Evolutionary conservation across 2,888 invertebrate species (phyloP).

Genomic region (Cantharis flavilabris): DNA sequence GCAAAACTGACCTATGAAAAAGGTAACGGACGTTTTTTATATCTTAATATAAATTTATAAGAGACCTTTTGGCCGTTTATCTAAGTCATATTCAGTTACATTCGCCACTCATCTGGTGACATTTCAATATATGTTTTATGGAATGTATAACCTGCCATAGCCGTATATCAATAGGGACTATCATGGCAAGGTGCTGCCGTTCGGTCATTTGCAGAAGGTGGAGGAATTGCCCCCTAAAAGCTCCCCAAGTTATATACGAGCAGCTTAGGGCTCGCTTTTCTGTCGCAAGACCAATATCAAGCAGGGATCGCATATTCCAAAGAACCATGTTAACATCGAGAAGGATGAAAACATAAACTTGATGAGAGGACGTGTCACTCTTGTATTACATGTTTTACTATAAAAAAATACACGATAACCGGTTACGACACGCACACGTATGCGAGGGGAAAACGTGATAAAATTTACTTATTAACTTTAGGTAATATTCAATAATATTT

Average conservation of each 20-base stretch:
- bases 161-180: slow-evolving; percentile 55
- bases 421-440: slow-evolving; percentile 9
- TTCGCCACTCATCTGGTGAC: slow-evolving; percentile 47
- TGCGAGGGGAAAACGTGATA: slow-evolving; percentile 16
- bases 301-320: slow-evolving; percentile 31
- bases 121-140: slow-evolving; percentile 56
- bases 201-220: slow-evolving; percentile 36
- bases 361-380: slow-evolving; percentile 29
- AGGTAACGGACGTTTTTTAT: slow-evolving; percentile 13
- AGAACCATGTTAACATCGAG: slow-evolving; percentile 30
- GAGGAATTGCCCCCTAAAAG: slow-evolving; percentile 25
- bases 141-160: slow-evolving; percentile 53
- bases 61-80: slow-evolving; percentile 38
- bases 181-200: slow-evolving; percentile 54
- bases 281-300: slow-evolving; percentile 29
- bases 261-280: slow-evolving; percentile 30
- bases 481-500: not conserved
- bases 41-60: slow-evolving; percentile 38
- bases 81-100: slow-evolving; percentile 48
- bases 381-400: slow-evolving; percentile 28
- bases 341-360: slow-evolving; percentile 28
- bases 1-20: not conserved
- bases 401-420: slow-evolving; percentile 13
- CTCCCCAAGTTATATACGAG: slow-evolving; percentile 31
- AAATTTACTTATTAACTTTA: slow-evolving; percentile 11